phyloP scores from a whole-genome alignment of 2,888 invertebrate genomes.

The Drosophila anomalata region DNA sequence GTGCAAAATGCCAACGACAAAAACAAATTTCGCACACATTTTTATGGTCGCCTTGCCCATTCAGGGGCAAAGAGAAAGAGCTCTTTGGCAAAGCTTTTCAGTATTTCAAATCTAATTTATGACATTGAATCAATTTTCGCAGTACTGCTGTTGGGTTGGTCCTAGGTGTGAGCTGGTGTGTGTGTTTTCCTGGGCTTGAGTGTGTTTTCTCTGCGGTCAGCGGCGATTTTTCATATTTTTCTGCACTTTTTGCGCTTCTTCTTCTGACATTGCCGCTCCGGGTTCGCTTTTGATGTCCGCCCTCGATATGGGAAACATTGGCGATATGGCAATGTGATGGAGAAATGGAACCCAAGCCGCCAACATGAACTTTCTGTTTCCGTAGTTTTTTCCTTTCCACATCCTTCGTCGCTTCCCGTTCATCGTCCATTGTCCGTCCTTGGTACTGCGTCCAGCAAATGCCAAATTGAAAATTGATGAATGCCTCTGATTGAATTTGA shows the following conservation, averaged over 20 bases:
- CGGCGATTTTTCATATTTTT: conserved; percentile 75
- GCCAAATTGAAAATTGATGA: conserved; percentile 81
- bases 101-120: conserved; percentile 80
- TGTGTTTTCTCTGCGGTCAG: conserved; percentile 63
- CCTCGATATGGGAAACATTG: conserved; percentile 52
- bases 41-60: conserved; percentile 61
- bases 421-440: background rate
- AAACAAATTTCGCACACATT: conserved; percentile 69
- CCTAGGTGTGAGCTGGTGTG: conserved; percentile 11
- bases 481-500: conserved; percentile 79
- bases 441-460: conserved; percentile 47
- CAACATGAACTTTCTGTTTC: conserved; percentile 40
- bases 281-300: conserved; percentile 67
- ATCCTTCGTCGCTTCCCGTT: conserved; percentile 14
- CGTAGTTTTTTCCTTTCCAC: conserved; percentile 44
- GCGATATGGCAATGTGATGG: conserved; percentile 6
- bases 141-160: conserved; percentile 13
- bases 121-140: conserved; percentile 76
- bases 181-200: conserved; percentile 26
- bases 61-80: conserved; percentile 9
- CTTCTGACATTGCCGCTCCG: conserved; percentile 44
- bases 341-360: conserved; percentile 66
- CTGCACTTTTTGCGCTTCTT: conserved; percentile 53
- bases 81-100: conserved; percentile 60
- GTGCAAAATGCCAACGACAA: conserved; percentile 55